phyloP scores from a whole-genome alignment of 1,140 invertebrate genomes.

The Diprion similis region DNA sequence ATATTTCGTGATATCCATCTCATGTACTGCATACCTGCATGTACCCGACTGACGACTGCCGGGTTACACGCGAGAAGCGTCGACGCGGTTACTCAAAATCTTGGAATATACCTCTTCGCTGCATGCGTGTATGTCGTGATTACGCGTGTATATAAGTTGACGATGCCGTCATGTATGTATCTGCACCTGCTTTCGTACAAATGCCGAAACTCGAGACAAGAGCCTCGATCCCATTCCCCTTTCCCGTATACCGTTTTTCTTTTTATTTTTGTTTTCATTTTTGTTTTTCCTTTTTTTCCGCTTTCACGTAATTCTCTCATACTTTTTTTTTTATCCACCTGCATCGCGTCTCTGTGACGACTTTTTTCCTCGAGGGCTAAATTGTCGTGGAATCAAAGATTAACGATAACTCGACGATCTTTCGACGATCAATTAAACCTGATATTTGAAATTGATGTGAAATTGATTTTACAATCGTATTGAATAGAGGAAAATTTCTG shows the following conservation, averaged over 20 bases:
- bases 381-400: too few relatives aligned
- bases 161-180: too few relatives aligned
- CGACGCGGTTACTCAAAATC: constrained; percentile 4
- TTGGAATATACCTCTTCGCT: constrained; percentile 13
- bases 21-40: neutral
- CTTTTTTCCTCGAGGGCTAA: too few relatives aligned
- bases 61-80: constrained; percentile 21
- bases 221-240: neutral
- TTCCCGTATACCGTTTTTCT: neutral
- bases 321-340: too few relatives aligned
- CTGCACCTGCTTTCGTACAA: neutral
- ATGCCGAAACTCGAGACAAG: constrained; percentile 39
- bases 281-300: constrained; percentile 31
- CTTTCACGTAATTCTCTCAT: constrained; percentile 19
- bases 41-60: constrained; percentile 20
- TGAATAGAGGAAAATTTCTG: too few relatives aligned
- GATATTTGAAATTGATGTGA: too few relatives aligned
- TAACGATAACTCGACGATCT: too few relatives aligned
- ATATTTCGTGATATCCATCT: neutral
- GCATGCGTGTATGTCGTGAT: neutral
- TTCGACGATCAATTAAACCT: too few relatives aligned
- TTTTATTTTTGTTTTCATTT: neutral
- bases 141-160: too few relatives aligned
- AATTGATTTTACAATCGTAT: too few relatives aligned
- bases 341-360: too few relatives aligned